Conservation (phyloP, 2,113 vertebrate genomes). For the Elanus axillaris region DNA sequence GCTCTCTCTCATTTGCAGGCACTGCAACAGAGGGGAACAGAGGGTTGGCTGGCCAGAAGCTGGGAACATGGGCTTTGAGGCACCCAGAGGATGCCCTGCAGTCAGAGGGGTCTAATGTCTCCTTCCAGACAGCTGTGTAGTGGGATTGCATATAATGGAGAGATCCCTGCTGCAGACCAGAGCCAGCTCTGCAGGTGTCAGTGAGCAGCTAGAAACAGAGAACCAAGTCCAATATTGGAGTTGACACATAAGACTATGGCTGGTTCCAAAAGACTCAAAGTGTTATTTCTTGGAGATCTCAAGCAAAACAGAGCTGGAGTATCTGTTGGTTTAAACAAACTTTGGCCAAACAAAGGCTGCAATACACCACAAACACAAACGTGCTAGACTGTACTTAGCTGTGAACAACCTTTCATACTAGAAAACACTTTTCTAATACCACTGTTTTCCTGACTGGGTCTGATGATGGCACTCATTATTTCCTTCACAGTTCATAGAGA, state of each 20-base stretch:
- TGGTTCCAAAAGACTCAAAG: not conserved
- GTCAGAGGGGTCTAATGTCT: not conserved
- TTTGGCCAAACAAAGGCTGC: not conserved
- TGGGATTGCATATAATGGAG: not conserved
- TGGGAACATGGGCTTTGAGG: not conserved
- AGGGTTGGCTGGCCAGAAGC: not conserved
- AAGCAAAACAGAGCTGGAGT: not conserved
- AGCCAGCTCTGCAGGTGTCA: not conserved
- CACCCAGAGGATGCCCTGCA: not conserved
- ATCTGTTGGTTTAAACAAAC: not conserved
- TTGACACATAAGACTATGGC: not conserved
- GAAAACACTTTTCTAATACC: not conserved
- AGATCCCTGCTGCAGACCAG: not conserved
- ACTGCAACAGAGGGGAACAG: not conserved
- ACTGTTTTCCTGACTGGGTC: not conserved
- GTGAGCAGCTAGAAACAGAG: not conserved
- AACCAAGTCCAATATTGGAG: accelerated
- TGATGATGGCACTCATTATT: not conserved
- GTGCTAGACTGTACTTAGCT: accelerated
- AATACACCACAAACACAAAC: not conserved
- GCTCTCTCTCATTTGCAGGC: not conserved
- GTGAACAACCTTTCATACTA: not conserved
- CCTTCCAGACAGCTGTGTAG: not conserved
- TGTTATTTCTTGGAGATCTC: not conserved
- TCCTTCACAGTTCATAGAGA: constrained; percentile 22